Evolutionary conservation across 1,140 invertebrate species (phyloP), one percentile per base, ranked within the genome.

Genomic region (Lutraria rhynchaena): DNA sequence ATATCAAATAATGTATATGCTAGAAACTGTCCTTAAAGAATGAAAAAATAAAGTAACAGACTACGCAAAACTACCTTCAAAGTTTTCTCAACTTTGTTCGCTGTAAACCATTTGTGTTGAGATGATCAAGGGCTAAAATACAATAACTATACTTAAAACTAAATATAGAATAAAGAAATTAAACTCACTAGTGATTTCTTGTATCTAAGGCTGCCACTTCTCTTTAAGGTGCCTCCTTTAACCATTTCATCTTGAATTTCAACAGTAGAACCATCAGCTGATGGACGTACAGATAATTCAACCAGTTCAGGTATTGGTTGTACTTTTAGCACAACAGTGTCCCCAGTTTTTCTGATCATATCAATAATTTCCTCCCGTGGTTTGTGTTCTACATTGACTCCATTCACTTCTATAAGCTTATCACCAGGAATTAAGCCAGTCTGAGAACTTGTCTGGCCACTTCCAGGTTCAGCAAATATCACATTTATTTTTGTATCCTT

Each of bases 301-400:
- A 96, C 96, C 82, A 98, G 92, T 81, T 93, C 92, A 24, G 90
- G 90, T 61, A 93, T 90, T 9, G 91, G 92, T 73, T 92, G 92
- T 88, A 98, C 97, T 95, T 97, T 96, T 37, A 99, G 95, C 53
- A 94, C 95, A 69, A 99, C 96, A 84, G 93, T 94, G 87, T 96
- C 95, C 24, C 95, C 95, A 51, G 96, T 97, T 60, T 95, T 95
- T 83, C 96, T 96, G 85, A 99, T 98, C 86, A 98, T 94, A 90
- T 98, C 97, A 83, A 98, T 98, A 77, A 99, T 96, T 87, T 98
- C 96, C 90, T 99, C 98, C 37, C 97, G 94, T 22, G 94, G 95
- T 89, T 96, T 95, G 55, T 96, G 95, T 89, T 97, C 96, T 0
- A 99, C 97, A 77, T 95, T 94, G 44, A 96, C 94, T 29, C 95